Conservation (phyloP, 2,888 invertebrate species). For the Stegophylla sp. region DNA sequence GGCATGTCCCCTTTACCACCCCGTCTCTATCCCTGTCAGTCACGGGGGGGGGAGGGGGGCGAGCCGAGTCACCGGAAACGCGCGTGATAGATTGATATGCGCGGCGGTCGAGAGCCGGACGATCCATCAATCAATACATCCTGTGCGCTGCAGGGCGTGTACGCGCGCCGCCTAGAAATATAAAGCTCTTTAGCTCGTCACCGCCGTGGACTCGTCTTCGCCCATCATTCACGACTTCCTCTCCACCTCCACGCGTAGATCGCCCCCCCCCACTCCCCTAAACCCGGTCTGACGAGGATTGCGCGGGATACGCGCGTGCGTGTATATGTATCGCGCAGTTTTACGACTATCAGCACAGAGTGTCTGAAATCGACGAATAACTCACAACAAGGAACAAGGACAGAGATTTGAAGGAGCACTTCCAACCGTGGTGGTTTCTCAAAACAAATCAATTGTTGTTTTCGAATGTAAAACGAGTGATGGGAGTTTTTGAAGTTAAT, state of each 20-base stretch:
- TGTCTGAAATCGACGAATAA: too few species aligned
- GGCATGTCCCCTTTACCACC: too few species aligned
- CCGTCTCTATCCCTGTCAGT: background rate
- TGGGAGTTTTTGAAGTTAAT: too few species aligned
- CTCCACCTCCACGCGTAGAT: background rate
- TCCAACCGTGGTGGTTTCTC: too few species aligned
- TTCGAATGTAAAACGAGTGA: too few species aligned
- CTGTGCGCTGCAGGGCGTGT: conserved; percentile 13
- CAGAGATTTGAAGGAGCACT: too few species aligned
- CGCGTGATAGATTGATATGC: conserved; percentile 48
- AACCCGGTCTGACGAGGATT: too few species aligned
- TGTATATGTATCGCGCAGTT: background rate
- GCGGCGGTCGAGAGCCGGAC: conserved; percentile 24
- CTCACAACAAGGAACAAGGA: too few species aligned
- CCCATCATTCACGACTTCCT: background rate
- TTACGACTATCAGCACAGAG: background rate
- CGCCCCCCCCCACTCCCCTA: too few species aligned
- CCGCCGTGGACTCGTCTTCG: background rate
- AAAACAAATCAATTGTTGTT: too few species aligned
- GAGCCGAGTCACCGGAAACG: conserved; percentile 32
- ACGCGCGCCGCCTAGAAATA: background rate
- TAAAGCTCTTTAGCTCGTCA: conserved; percentile 24
- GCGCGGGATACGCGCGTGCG: background rate
- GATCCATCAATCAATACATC: conserved; percentile 53
- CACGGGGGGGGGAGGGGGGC: background rate